Percentiles rank a stretch among this genome's conserved stretches.
Conservation (phyloP, 2,113 vertebrate genomes). For the Syngnathus scovelli region DNA sequence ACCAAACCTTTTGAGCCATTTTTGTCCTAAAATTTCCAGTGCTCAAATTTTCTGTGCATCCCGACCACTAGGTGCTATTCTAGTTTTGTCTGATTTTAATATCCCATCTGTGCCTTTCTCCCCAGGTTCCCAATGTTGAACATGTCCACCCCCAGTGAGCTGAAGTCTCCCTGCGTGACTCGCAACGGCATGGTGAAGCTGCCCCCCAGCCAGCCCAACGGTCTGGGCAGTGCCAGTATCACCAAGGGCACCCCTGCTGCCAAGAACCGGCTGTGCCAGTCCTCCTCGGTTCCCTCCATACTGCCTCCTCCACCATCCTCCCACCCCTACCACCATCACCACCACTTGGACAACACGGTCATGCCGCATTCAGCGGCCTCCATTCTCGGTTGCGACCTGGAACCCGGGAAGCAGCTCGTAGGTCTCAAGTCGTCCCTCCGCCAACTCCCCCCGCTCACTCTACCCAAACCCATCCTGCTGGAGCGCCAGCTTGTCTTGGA, state of each 20-base stretch:
- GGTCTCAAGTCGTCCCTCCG: slow-evolving; percentile 72
- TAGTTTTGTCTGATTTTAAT: neutral
- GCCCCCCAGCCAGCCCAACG: slow-evolving; percentile 85
- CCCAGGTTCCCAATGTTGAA: slow-evolving; percentile 73
- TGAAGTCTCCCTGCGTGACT: slow-evolving; percentile 94
- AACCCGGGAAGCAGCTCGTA: slow-evolving; percentile 57
- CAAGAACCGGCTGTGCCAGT: slow-evolving; percentile 96
- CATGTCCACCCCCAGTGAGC: slow-evolving; percentile 79
- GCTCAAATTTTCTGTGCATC: no score
- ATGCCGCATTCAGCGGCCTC: slow-evolving; percentile 74
- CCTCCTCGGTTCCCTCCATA: slow-evolving; percentile 85
- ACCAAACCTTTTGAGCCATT: no score
- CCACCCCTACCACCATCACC: slow-evolving; percentile 73
- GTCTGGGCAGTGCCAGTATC: slow-evolving; percentile 93
- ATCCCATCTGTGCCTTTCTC: neutral
- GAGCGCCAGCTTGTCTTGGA: slow-evolving; percentile 86
- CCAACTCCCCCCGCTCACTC: slow-evolving; percentile 58
- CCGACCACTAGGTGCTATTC: no score
- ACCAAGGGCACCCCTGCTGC: slow-evolving; percentile 97
- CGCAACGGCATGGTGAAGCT: slow-evolving; percentile 95
- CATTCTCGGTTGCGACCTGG: slow-evolving; percentile 72
- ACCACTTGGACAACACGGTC: slow-evolving; percentile 71
- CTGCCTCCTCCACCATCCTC: slow-evolving; percentile 75
- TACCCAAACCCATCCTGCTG: slow-evolving; percentile 74
- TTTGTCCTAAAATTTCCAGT: no score